These are phyloP conservation scores for Synanthedon vespiformis DNA, from an alignment of 2,888 invertebrate species.

Conservation along the genomic window DNA sequence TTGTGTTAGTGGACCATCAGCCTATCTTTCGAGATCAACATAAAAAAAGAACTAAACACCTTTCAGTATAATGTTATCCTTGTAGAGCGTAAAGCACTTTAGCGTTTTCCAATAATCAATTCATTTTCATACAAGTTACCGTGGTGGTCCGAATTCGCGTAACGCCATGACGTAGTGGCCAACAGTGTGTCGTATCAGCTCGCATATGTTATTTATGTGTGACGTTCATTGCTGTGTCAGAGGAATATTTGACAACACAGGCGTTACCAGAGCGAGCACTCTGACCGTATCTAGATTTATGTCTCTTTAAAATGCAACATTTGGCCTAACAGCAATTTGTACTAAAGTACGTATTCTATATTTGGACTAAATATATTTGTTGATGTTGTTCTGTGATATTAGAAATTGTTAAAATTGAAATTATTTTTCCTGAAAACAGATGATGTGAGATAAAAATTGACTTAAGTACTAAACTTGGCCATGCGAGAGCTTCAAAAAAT, in stretches of 20 bases:
- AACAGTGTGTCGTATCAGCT: slow-evolving; percentile 15
- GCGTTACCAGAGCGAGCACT: slow-evolving; percentile 19
- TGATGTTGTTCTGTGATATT: not conserved
- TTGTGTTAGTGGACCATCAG: not conserved
- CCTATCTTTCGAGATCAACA: not conserved
- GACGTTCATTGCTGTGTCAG: slow-evolving; percentile 40
- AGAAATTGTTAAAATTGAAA: too few relatives aligned
- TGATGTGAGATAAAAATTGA: too few relatives aligned
- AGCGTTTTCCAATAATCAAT: not conserved
- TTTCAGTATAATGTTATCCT: not conserved
- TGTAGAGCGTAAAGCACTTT: not conserved
- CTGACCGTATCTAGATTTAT: slow-evolving; percentile 23
- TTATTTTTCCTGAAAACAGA: too few relatives aligned
- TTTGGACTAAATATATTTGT: slow-evolving; percentile 3
- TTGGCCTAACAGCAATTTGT: slow-evolving; percentile 11
- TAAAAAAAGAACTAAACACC: not conserved
- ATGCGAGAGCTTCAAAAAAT: too few relatives aligned
- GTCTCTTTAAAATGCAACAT: slow-evolving; percentile 12
- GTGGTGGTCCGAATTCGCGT: not conserved
- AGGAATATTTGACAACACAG: slow-evolving; percentile 25
- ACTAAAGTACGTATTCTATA: slow-evolving; percentile 6
- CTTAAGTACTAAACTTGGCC: too few relatives aligned
- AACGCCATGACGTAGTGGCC: not conserved
- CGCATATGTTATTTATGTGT: slow-evolving; percentile 30
- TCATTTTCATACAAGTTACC: not conserved